Conservation (phyloP, 2,113 vertebrate genomes). For the Pomatostomus ruficeps region DNA sequence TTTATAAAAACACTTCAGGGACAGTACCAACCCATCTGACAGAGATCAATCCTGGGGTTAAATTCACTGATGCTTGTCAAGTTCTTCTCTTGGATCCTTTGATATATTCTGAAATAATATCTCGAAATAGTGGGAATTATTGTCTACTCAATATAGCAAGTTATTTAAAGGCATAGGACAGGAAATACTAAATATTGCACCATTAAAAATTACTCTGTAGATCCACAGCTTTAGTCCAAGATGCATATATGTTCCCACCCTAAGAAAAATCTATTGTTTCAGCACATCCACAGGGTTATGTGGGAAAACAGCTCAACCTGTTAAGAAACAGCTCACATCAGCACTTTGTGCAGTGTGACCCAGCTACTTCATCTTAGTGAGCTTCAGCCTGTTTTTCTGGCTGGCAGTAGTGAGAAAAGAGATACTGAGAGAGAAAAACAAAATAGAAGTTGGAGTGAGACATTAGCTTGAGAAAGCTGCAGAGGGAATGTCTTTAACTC, state of each 20-base stretch:
- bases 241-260: not conserved
- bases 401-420: not conserved
- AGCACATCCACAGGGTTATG: not conserved
- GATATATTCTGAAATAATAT: not conserved
- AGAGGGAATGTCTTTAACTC: not conserved
- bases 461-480: not conserved
- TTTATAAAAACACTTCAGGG: not conserved
- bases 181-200: not conserved
- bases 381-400: not conserved
- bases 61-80: not conserved
- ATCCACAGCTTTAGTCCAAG: not conserved
- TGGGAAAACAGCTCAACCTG: not conserved
- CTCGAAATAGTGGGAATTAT: not conserved
- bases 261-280: not conserved
- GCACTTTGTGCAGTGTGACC: conserved; percentile 28
- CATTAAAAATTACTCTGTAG: not conserved
- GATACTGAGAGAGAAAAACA: not conserved
- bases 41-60: not conserved
- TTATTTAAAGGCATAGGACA: not conserved
- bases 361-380: not conserved
- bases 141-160: not conserved
- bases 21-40: not conserved
- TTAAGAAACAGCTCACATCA: conserved; percentile 42
- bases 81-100: not conserved
- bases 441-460: not conserved